These are phyloP conservation scores for Melipona beecheii DNA, from an alignment of 2,888 invertebrate genomes.

Conservation along the genomic window DNA sequence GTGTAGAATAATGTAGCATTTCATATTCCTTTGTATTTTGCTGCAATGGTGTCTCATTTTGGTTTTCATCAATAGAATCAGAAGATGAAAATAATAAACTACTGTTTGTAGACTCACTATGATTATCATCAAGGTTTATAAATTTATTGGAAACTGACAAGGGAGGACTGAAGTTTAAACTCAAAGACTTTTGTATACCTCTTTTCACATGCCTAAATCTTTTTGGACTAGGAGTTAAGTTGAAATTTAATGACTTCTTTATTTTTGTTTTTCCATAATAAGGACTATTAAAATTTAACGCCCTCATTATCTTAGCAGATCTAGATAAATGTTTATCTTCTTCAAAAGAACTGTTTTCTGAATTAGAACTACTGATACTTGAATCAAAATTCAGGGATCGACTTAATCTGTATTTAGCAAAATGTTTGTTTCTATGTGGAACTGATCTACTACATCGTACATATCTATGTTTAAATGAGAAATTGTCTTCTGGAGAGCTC, in stretches of 20 bases:
- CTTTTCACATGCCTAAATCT: slow-evolving; percentile 55
- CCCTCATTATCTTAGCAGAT: slow-evolving; percentile 79
- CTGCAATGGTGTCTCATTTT: slow-evolving; percentile 79
- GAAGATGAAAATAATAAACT: slow-evolving; percentile 68
- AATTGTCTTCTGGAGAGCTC: slow-evolving; percentile 69
- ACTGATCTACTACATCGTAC: slow-evolving; percentile 72
- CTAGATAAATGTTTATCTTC: slow-evolving; percentile 72
- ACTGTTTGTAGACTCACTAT: slow-evolving; percentile 69
- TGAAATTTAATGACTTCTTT: slow-evolving; percentile 78
- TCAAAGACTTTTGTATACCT: slow-evolving; percentile 53
- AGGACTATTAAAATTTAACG: slow-evolving; percentile 74
- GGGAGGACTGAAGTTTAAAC: slow-evolving; percentile 60
- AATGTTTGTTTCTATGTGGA: slow-evolving; percentile 68
- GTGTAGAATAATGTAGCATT: slow-evolving; percentile 71
- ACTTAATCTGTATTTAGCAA: slow-evolving; percentile 72
- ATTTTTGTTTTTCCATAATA: slow-evolving; percentile 70
- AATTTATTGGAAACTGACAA: slow-evolving; percentile 69
- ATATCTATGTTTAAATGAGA: slow-evolving; percentile 68
- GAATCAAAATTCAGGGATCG: slow-evolving; percentile 77
- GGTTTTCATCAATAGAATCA: slow-evolving; percentile 80
- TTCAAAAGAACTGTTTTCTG: slow-evolving; percentile 61
- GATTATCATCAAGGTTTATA: slow-evolving; percentile 70
- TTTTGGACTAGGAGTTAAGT: slow-evolving; percentile 75
- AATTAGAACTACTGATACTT: slow-evolving; percentile 58
- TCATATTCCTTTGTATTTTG: slow-evolving; percentile 70